Conservation (phyloP, 2,797 vertebrate species). For the Protonibea diacanthus region DNA sequence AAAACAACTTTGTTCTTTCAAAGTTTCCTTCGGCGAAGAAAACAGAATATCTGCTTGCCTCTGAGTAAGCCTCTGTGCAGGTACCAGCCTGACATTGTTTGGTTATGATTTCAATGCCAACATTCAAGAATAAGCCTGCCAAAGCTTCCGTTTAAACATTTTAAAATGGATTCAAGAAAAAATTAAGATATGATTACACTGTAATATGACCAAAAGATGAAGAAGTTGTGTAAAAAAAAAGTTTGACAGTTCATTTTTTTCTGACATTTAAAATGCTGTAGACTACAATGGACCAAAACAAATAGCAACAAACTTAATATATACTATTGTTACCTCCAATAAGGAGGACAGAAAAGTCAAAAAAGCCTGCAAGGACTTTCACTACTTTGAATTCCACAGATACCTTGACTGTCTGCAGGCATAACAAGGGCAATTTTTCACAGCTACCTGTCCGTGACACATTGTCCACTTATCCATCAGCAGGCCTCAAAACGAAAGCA, state of each 20-base stretch:
- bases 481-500: constrained; percentile 69
- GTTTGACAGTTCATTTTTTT: not conserved
- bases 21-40: constrained; percentile 5
- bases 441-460: constrained; percentile 76
- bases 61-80: not conserved
- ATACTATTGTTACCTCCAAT: constrained; percentile 30
- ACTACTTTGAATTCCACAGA: constrained; percentile 74
- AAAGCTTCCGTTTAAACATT: constrained; percentile 14
- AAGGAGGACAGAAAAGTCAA: constrained; percentile 53
- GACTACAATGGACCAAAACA: not conserved
- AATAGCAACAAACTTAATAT: constrained; percentile 13
- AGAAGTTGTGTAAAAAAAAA: not conserved
- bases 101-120: constrained; percentile 17
- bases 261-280: constrained; percentile 19
- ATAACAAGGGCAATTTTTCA: constrained; percentile 77
- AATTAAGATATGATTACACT: not conserved
- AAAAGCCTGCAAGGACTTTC: constrained; percentile 59
- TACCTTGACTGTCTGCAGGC: constrained; percentile 68
- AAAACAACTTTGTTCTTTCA: constrained; percentile 11
- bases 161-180: not conserved
- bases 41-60: not conserved
- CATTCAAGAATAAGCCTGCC: not conserved
- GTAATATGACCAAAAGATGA: not conserved
- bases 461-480: constrained; percentile 78
- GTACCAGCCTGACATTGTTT: not conserved